A percentile compares a stretch with the other conserved stretches of the same genome.
These are phyloP conservation scores for Scaptomyza pallida DNA, from an alignment of 1,140 invertebrate species.

Conservation along the genomic window DNA sequence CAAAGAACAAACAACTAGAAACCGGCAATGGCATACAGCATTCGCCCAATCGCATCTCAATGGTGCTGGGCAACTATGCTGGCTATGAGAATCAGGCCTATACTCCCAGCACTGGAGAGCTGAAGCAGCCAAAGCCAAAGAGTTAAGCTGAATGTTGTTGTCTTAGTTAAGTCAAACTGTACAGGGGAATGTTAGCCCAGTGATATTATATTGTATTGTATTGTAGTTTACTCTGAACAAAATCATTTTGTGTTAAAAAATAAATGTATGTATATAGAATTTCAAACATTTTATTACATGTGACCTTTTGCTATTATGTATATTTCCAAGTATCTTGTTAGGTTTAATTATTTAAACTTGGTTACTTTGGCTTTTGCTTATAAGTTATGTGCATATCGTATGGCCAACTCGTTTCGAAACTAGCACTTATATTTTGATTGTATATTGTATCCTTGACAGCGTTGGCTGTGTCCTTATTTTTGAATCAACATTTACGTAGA, in stretches of 20 bases:
- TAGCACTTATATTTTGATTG: not conserved
- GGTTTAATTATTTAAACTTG: not conserved
- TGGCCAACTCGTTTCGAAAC: not conserved
- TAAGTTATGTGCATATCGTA: not conserved
- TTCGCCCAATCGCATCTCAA: slow-evolving; percentile 75
- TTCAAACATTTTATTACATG: no score
- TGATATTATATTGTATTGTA: slow-evolving; percentile 68
- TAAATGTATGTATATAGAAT: not conserved
- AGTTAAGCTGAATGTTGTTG: slow-evolving; percentile 20
- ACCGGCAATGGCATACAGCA: slow-evolving; percentile 69
- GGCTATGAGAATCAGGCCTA: slow-evolving; percentile 77
- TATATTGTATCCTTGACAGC: not conserved
- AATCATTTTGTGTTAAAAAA: slow-evolving; percentile 44
- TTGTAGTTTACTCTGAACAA: slow-evolving; percentile 44
- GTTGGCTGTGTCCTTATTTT: not conserved
- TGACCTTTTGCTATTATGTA: no score
- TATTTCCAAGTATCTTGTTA: no score
- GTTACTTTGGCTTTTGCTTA: not conserved
- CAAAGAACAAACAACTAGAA: slow-evolving; percentile 4
- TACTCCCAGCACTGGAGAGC: slow-evolving; percentile 43
- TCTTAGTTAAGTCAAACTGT: slow-evolving; percentile 39
- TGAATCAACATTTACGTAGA: slow-evolving; percentile 47
- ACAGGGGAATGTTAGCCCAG: slow-evolving; percentile 56
- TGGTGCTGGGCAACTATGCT: slow-evolving; percentile 74
- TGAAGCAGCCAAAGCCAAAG: slow-evolving; percentile 41